Evolutionary conservation across 2,888 invertebrate genomes (phyloP), one percentile per base, ranked within the genome.

Genomic region (Archaeoteleia sp.): DNA sequence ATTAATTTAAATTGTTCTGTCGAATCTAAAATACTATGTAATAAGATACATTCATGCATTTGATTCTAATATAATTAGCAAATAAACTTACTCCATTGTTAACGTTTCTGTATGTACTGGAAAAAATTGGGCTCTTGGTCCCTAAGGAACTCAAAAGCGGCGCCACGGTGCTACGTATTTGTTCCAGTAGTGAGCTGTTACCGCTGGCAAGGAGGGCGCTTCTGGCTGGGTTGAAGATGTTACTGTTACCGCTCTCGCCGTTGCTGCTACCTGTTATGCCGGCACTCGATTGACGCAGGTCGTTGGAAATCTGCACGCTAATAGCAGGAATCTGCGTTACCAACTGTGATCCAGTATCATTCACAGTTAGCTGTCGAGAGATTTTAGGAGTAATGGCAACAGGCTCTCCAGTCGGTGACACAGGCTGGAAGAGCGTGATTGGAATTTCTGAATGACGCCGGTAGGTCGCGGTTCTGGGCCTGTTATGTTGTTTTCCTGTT

Each of bases 91-190:
- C 85, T 66, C 70, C 78, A 46, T 73, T 78, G 39, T 74, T 78
- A 9, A 78, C 72, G 37, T 81, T 81, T 17, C 74, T 78, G 54
- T 80, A 82, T n/a, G 78, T 69, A 13, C 77, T 76, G 5, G 80
- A 70, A 29, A 84, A 82, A 9, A 81, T 73, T 0, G 84, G 82
- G 4, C 78, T 79, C 67, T 75, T 82, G 34, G 77, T 75, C 20
- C 81, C 83, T n/a, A 84, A 71, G 0, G 79, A 78, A 55, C 72
- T 76, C 10, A 84, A 72, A 14, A 84, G 71, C 10, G 85, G 85
- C 13, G 85, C 85, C 8, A 85, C 85, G 1, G 85, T 85, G 62
- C 84, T 84, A 14, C 83, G 73, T 1, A 85, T 63, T 45, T 84
- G 82, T 54, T 85, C 82, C 27, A 85, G 27, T 8, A 84, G 70